Evolutionary conservation across 2,888 invertebrate genomes (phyloP).

Genomic region (Diadegma fenestrale): DNA sequence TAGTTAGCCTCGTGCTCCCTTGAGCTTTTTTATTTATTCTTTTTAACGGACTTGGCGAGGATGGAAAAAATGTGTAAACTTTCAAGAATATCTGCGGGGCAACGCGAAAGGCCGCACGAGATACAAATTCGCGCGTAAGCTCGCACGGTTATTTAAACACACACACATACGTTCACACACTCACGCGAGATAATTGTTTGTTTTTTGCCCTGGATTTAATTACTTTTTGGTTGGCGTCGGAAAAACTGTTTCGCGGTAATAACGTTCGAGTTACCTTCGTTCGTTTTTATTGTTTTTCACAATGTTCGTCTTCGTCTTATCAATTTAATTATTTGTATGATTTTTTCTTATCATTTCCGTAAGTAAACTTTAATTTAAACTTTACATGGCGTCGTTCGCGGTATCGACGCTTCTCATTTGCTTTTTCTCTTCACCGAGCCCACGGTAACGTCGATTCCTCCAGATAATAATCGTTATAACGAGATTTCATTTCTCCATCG

Average conservation of each 20-base stretch:
- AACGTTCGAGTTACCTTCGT: conserved; percentile 1
- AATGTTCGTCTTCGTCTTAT: conserved; percentile 22
- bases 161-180: conserved; percentile 63
- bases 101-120: conserved; percentile 19
- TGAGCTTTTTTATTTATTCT: background rate
- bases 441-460: conserved; percentile 46
- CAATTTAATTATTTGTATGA: conserved; percentile 43
- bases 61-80: conserved; percentile 13
- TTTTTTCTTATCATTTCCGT: conserved; percentile 9
- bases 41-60: background rate
- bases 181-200: conserved; percentile 44
- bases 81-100: conserved; percentile 32
- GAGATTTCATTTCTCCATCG: conserved; percentile 11
- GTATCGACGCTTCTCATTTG: background rate
- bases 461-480: conserved; percentile 5
- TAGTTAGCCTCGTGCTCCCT: background rate
- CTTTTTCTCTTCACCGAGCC: background rate
- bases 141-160: conserved; percentile 63
- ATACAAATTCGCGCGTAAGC: conserved; percentile 12
- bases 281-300: conserved; percentile 10
- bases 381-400: background rate
- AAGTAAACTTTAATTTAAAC: conserved; percentile 13
- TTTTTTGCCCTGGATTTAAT: conserved; percentile 25
- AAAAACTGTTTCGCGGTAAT: conserved; percentile 31
- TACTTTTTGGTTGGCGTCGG: conserved; percentile 31